These are phyloP conservation scores for Gymnobelideus leadbeateri DNA, from an alignment of 2,113 vertebrate genomes.

Conservation along the genomic window DNA sequence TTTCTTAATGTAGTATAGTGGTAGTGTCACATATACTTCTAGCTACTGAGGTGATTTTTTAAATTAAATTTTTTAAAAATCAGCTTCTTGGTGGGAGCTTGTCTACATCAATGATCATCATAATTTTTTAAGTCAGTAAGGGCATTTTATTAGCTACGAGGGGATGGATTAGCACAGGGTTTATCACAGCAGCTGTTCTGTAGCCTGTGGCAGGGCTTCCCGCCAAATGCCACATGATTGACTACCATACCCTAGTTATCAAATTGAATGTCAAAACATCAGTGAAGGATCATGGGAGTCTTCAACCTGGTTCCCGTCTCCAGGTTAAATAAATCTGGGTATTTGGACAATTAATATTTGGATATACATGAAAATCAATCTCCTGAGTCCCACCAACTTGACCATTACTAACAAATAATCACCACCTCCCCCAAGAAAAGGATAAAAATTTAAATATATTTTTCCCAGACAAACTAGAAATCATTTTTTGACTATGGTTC, in stretches of 20 bases:
- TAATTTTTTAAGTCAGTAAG: too few species aligned
- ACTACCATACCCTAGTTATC: accelerated
- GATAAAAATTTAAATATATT: not conserved
- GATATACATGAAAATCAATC: not conserved
- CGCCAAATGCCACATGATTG: accelerated
- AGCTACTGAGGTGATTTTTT: not conserved
- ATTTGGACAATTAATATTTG: not conserved
- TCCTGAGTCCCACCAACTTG: not conserved
- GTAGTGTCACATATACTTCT: not conserved
- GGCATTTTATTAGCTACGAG: not conserved
- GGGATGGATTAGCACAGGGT: not conserved
- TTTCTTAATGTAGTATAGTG: not conserved
- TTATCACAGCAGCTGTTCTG: not conserved
- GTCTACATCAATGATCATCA: not conserved
- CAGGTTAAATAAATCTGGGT: not conserved
- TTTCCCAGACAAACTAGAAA: not conserved
- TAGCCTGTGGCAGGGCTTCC: not conserved
- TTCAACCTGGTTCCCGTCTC: accelerated
- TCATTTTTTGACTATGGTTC: not conserved
- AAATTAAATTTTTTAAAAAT: not conserved
- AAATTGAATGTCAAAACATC: not conserved
- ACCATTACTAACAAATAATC: not conserved
- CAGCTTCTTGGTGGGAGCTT: not conserved
- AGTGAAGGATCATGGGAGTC: not conserved
- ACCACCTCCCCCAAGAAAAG: not conserved